Conservation (phyloP, 1,140 invertebrate species). For the Tribolium madens region DNA sequence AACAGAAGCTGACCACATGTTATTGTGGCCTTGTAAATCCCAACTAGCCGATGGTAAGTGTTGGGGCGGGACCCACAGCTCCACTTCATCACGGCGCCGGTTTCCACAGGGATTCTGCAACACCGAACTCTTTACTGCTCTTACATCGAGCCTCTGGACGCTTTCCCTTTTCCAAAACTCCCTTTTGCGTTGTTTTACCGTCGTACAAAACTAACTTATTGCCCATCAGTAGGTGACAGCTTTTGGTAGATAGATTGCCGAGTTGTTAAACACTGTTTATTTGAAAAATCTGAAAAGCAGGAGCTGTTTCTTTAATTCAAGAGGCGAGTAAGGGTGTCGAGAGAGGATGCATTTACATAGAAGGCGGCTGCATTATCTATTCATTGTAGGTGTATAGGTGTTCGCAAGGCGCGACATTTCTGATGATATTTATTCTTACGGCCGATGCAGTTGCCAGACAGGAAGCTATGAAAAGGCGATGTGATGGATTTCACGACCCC, state of each 20-base stretch:
- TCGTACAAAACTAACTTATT: constrained; percentile 45
- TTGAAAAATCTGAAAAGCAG: not conserved
- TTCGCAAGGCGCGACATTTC: constrained; percentile 47
- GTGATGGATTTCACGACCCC: constrained; percentile 64
- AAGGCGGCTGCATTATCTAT: constrained; percentile 52
- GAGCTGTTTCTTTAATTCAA: constrained; percentile 17
- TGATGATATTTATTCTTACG: constrained; percentile 60
- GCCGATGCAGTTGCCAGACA: constrained; percentile 44
- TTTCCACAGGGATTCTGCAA: constrained; percentile 47
- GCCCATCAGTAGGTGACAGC: constrained; percentile 39
- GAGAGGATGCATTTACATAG: constrained; percentile 40
- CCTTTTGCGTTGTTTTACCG: constrained; percentile 38
- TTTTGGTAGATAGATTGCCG: constrained; percentile 6
- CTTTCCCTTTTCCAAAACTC: constrained; percentile 52
- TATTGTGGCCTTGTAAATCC: constrained; percentile 55
- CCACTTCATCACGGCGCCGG: constrained; percentile 51
- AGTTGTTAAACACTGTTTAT: not conserved
- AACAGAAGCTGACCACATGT: constrained; percentile 53
- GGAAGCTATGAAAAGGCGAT: constrained; percentile 61
- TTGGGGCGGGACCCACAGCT: constrained; percentile 48
- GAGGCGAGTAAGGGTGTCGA: not conserved
- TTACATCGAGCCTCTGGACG: constrained; percentile 46
- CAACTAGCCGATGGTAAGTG: constrained; percentile 52
- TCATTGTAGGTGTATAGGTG: constrained; percentile 49
- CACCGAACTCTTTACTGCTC: constrained; percentile 54